Evolutionary conservation across 2,888 invertebrate genomes (phyloP).

Genomic region (Julus scandinavius): DNA sequence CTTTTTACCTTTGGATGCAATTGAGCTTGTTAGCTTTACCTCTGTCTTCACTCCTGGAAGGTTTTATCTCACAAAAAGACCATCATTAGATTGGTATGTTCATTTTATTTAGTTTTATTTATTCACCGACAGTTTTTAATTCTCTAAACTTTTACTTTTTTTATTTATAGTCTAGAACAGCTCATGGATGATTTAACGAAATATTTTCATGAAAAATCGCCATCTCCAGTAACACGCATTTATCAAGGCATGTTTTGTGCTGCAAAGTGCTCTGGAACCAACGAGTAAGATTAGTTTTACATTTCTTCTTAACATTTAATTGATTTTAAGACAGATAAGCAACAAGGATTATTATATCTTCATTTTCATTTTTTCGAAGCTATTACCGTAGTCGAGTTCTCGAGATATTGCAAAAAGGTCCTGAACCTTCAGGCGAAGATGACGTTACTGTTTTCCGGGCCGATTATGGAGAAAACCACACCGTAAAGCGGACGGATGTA

Average conservation of each 20-base stretch:
- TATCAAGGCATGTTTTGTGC: constrained; percentile 55
- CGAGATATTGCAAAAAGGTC: constrained; percentile 66
- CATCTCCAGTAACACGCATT: neutral
- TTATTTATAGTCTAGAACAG: constrained; percentile 36
- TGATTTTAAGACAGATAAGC: constrained; percentile 57
- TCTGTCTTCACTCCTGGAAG: constrained; percentile 68
- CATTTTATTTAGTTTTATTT: neutral
- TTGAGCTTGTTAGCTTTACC: constrained; percentile 68
- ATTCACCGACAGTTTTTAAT: neutral
- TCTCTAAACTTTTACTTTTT: neutral
- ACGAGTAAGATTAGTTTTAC: constrained; percentile 45
- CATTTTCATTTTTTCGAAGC: constrained; percentile 22
- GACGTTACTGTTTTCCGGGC: constrained; percentile 71
- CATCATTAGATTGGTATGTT: constrained; percentile 23
- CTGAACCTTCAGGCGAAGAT: neutral
- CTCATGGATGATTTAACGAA: constrained; percentile 50
- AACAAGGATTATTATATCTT: neutral
- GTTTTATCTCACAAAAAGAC: constrained; percentile 70
- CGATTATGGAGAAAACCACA: constrained; percentile 73
- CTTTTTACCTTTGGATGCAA: constrained; percentile 67
- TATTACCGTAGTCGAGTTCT: constrained; percentile 66
- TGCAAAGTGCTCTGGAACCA: constrained; percentile 55
- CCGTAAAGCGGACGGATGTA: constrained; percentile 67
- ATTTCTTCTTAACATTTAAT: neutral
- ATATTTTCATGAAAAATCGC: constrained; percentile 16